Conservation (phyloP, 1,140 invertebrate genomes). For the Apis florea region DNA sequence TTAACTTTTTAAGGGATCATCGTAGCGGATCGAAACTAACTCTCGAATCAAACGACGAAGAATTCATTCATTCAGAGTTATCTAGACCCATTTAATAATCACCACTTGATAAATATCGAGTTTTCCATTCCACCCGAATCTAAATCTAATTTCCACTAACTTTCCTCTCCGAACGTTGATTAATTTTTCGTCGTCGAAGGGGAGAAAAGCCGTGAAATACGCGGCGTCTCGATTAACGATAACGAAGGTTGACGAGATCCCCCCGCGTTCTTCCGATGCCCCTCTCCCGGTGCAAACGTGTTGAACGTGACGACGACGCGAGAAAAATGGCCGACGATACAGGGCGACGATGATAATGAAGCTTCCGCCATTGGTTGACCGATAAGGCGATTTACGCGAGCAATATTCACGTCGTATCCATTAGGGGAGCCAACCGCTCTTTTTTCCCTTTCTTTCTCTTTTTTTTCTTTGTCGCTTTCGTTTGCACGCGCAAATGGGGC, state of each 20-base stretch:
- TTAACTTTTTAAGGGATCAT: not conserved
- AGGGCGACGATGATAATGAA: constrained; percentile 28
- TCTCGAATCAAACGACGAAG: no score
- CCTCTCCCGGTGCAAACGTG: not conserved
- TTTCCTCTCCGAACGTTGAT: no score
- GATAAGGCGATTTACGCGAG: constrained; percentile 34
- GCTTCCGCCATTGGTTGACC: constrained; percentile 13
- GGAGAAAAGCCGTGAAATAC: no score
- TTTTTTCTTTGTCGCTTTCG: constrained; percentile 31
- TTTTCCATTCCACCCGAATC: no score
- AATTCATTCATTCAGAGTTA: no score
- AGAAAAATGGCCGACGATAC: not conserved
- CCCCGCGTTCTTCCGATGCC: constrained; percentile 10
- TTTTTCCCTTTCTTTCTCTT: constrained; percentile 29
- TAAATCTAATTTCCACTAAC: no score
- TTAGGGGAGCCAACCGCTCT: constrained; percentile 27
- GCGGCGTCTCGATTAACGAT: no score
- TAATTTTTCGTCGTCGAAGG: no score
- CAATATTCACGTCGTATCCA: constrained; percentile 34
- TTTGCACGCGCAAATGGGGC: constrained; percentile 54
- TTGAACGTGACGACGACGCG: not conserved
- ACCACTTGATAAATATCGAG: no score
- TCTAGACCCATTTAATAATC: no score
- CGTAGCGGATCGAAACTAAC: no score
- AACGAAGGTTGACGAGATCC: not conserved